These are phyloP conservation scores for Solen grandis DNA, from an alignment of 1,140 invertebrate species.

Conservation along the genomic window DNA sequence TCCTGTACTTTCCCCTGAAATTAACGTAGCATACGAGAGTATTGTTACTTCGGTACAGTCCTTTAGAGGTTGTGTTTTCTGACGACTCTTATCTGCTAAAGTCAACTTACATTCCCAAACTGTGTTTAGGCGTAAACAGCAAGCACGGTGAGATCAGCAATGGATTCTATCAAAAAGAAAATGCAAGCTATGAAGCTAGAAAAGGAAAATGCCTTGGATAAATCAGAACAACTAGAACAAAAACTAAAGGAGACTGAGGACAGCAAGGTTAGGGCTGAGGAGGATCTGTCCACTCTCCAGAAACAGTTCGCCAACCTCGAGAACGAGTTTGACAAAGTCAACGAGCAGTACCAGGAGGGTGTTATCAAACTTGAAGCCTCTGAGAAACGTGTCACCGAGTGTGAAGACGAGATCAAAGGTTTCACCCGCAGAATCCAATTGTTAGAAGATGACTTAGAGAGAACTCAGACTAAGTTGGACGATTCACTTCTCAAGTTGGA, in stretches of 20 bases:
- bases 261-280: constrained; percentile 96
- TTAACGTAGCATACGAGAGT: constrained; percentile 61
- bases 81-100: constrained; percentile 57
- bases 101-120: constrained; percentile 64
- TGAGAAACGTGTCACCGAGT: constrained; percentile 75
- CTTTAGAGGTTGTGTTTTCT: constrained; percentile 66
- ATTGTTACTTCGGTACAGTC: constrained; percentile 67
- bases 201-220: constrained; percentile 98
- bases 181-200: constrained; percentile 99
- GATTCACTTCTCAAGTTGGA: constrained; percentile 98
- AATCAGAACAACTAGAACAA: constrained; percentile 96
- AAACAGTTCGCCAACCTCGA: constrained; percentile 99
- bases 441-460: constrained; percentile 98
- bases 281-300: constrained; percentile 97
- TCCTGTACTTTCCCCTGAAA: constrained; percentile 62
- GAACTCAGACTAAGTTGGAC: constrained; percentile 98
- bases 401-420: constrained; percentile 97
- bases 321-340: constrained; percentile 98
- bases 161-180: constrained; percentile 99
- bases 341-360: constrained; percentile 96
- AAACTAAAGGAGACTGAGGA: constrained; percentile 96
- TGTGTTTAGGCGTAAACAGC: constrained; percentile 56
- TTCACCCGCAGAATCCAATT: constrained; percentile 99
- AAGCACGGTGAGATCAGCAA: constrained; percentile 81
- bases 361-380: constrained; percentile 94